A percentile compares a stretch with the other conserved stretches of the same genome.
These are phyloP conservation scores for Orycteropus afer DNA, from an alignment of 2,113 vertebrate genomes.

Conservation along the genomic window DNA sequence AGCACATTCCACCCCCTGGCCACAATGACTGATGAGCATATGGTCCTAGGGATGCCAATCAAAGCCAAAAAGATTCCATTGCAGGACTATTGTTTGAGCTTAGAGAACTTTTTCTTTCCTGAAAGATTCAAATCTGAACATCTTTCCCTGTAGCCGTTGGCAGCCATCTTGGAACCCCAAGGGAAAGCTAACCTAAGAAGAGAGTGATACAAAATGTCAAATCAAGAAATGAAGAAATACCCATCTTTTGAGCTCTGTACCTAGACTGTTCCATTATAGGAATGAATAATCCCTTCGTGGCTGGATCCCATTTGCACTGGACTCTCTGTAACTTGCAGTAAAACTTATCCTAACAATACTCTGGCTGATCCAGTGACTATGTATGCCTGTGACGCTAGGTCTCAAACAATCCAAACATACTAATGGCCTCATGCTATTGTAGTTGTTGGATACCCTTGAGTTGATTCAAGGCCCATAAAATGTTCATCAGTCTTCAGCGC, in stretches of 20 bases:
- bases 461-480: neutral
- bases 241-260: neutral
- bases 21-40: neutral
- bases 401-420: neutral
- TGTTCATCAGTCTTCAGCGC: neutral
- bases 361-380: neutral
- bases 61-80: neutral
- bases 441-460: too few species aligned
- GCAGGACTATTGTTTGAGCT: neutral
- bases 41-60: neutral
- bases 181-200: neutral
- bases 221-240: neutral
- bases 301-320: neutral
- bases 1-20: too few species aligned
- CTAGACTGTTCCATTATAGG: neutral
- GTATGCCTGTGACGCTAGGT: neutral
- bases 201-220: neutral
- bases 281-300: neutral
- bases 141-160: neutral
- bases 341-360: neutral
- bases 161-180: neutral
- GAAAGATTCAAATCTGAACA: neutral
- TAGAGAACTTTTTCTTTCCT: neutral
- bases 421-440: neutral
- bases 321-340: neutral